Evolutionary conservation across 2,797 vertebrate species (phyloP), one percentile per base, ranked within the genome.

Genomic region (Acestrorhynchus altus): DNA sequence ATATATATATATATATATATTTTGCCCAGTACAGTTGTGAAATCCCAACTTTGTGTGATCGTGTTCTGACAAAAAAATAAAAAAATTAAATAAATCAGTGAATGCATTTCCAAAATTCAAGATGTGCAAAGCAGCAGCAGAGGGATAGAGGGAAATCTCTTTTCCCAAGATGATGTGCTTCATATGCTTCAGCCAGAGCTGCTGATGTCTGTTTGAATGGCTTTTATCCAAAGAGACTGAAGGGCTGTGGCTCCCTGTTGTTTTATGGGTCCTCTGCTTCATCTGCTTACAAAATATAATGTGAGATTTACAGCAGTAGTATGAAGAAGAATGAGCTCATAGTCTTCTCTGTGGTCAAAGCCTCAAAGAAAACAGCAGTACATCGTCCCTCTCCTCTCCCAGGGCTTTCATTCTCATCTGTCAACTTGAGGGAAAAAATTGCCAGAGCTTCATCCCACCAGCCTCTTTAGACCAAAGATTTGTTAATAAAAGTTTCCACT

Each of bases 311-410:
- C 8, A 67, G 24, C 24, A 31, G 15, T 39, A 49, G 40, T 22
- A 66, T 57, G 40, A 75, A 26, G 56, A 26, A 8, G 67, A 77
- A 18, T 80, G 74, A 83, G 65, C 57, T 85, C 76, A 81, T 65
- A 69, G 39, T 44, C 12, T 11, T 76, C 63, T 82, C 77, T 86
- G 88, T 87, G 86, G 85, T 87, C 12, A 10, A 6, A 16, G 4
- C 54, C 60, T 76, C 47, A 59, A 65, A 74, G 68, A 46, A 39
- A 49, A 22, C 13, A 24, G 9, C 26, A 26, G 40, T n/a, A n/a
- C 31, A 63, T 77, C 51, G 57, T 76, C 54, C 10, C 8, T 22
- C 10, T 15, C 24, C 46, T n/a, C 52, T 42, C 10, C 57, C 39
- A 61, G 12, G 65, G 24, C 20, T 59, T 68, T 77, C 49, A 66